Conservation (phyloP, 2,888 invertebrate species). For the Conchocele bisecta region DNA sequence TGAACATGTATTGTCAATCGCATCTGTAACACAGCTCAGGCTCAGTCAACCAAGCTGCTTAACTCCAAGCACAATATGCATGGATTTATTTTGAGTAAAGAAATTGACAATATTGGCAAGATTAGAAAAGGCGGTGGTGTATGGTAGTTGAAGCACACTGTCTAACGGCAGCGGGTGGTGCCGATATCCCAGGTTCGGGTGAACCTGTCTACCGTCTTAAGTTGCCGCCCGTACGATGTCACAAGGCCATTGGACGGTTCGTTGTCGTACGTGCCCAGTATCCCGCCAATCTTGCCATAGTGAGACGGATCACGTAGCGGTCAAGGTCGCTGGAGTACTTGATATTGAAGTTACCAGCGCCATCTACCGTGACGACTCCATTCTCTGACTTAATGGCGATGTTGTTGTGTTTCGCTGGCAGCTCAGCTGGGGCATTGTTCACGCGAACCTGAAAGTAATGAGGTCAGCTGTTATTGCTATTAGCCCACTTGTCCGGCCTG, state of each 20-base stretch:
- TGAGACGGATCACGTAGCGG: conserved; percentile 85
- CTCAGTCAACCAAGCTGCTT: too few relatives aligned
- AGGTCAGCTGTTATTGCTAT: too few relatives aligned
- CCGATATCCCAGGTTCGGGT: conserved; percentile 88
- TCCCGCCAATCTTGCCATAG: conserved; percentile 92
- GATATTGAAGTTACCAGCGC: conserved; percentile 84
- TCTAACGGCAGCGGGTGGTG: conserved; percentile 54
- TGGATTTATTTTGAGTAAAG: too few relatives aligned
- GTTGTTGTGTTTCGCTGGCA: conserved; percentile 85
- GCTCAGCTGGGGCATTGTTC: conserved; percentile 87
- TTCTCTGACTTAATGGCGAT: conserved; percentile 79
- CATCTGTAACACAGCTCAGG: too few relatives aligned
- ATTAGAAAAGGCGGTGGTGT: too few relatives aligned
- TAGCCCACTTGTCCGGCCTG: too few relatives aligned
- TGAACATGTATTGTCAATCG: too few relatives aligned
- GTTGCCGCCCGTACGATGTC: conserved; percentile 85
- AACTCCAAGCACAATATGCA: too few relatives aligned
- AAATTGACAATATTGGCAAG: too few relatives aligned
- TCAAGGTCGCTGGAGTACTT: conserved; percentile 83
- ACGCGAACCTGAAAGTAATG: conserved; percentile 76
- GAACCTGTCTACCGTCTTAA: conserved; percentile 87
- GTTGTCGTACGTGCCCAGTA: conserved; percentile 95
- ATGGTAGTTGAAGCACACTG: too few relatives aligned
- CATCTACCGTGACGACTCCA: conserved; percentile 78
- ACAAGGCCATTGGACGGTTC: conserved; percentile 92